These are phyloP conservation scores for Rhodinocichla rosea DNA, from an alignment of 2,113 vertebrate species.

Conservation along the genomic window DNA sequence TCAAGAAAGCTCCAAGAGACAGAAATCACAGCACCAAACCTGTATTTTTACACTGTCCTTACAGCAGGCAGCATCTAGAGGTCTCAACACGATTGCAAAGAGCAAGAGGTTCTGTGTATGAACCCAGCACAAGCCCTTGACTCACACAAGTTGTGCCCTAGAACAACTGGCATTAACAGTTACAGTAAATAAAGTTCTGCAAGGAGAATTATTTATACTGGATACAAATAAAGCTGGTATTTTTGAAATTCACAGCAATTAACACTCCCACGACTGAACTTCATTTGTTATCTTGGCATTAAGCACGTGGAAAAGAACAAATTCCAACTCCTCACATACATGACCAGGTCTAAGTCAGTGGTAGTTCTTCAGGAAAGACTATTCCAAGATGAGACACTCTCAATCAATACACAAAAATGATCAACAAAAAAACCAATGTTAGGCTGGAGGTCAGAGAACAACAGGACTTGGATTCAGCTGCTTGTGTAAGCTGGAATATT, in stretches of 20 bases:
- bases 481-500: background rate
- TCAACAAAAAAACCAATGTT: background rate
- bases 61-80: background rate
- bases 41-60: background rate
- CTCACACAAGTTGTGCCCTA: background rate
- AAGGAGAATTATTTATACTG: background rate
- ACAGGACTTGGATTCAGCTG: background rate
- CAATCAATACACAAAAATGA: background rate
- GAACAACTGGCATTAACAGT: background rate
- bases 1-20: background rate
- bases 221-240: background rate
- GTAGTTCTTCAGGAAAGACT: background rate
- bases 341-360: background rate
- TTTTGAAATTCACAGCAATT: background rate
- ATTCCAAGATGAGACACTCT: background rate
- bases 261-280: background rate
- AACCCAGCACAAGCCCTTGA: background rate
- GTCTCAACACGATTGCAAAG: background rate
- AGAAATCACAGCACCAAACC: background rate
- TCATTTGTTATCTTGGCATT: background rate
- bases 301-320: background rate
- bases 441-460: background rate
- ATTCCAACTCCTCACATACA: background rate
- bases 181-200: background rate
- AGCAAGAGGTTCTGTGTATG: background rate